These are phyloP conservation scores for Montipora capricornis DNA, from an alignment of 64 coral and sea anemone species.

Conservation along the genomic window DNA sequence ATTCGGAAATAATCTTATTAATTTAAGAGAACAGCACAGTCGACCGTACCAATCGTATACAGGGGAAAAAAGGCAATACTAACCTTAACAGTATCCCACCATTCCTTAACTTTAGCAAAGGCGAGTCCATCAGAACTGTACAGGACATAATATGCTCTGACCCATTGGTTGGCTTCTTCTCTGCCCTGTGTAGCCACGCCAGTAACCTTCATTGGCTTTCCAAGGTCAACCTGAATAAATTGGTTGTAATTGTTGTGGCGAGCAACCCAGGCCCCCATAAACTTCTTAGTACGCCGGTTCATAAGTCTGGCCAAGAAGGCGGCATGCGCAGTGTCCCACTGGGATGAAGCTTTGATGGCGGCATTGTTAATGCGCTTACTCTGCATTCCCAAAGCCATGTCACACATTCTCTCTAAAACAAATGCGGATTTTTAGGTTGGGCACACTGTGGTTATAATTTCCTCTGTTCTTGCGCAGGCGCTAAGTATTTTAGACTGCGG, in stretches of 20 bases:
- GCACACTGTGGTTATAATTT: too few species aligned
- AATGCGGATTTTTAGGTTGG: too few species aligned
- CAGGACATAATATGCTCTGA: constrained; percentile 33
- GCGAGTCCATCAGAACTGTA: constrained; percentile 66
- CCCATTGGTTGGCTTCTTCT: constrained; percentile 54
- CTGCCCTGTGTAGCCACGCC: constrained; percentile 65
- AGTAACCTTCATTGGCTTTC: constrained; percentile 34
- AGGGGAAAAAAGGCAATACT: not conserved
- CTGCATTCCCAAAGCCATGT: constrained; percentile 57
- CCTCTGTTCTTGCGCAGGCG: too few species aligned
- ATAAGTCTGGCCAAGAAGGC: constrained; percentile 40
- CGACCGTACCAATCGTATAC: not conserved
- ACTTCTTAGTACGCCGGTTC: not conserved
- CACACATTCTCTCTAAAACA: constrained; percentile 22
- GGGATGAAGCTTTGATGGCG: constrained; percentile 57
- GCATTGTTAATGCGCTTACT: constrained; percentile 48
- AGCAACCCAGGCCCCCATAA: constrained; percentile 57
- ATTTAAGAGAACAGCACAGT: too few species aligned
- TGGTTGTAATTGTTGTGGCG: constrained; percentile 64
- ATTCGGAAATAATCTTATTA: too few species aligned
- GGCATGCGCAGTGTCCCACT: constrained; percentile 55
- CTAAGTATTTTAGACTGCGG: too few species aligned
- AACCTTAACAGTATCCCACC: constrained; percentile 39
- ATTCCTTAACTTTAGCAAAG: constrained; percentile 37
- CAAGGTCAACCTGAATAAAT: constrained; percentile 60